phyloP scores from a whole-genome alignment of 2,113 vertebrate species.

The Protobothrops flavoviridis region DNA sequence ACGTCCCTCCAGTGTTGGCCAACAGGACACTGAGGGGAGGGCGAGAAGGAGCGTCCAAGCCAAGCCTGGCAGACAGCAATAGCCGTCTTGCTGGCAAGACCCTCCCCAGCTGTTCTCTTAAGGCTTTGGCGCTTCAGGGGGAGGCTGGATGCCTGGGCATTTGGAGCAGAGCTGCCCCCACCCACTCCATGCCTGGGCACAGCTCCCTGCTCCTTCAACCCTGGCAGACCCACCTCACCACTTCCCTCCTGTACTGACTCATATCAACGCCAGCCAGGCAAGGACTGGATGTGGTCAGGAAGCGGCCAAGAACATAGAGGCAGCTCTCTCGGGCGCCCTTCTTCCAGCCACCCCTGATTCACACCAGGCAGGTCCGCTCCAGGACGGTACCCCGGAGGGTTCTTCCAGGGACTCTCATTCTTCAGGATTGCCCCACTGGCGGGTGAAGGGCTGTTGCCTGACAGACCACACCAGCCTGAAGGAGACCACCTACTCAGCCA shows the following conservation, averaged over 20 bases:
- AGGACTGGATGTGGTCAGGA: neutral
- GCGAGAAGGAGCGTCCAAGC: neutral
- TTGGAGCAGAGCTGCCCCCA: too few species aligned
- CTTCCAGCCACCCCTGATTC: neutral
- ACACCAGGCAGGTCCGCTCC: neutral
- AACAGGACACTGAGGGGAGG: neutral
- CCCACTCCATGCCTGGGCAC: too few species aligned
- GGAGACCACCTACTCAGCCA: neutral
- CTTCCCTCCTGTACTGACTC: neutral
- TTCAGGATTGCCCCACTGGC: neutral
- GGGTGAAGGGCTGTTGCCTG: neutral
- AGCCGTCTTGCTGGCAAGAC: neutral
- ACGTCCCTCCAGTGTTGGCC: neutral
- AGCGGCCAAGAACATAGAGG: neutral
- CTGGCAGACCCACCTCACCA: neutral
- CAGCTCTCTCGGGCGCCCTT: neutral
- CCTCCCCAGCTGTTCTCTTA: neutral
- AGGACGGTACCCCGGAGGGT: too few species aligned
- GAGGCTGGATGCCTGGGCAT: neutral
- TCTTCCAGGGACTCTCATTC: neutral
- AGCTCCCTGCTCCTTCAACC: neutral
- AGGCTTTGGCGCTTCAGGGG: neutral
- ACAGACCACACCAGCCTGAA: neutral
- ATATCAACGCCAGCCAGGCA: neutral
- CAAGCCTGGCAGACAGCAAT: neutral